Conservation (phyloP, 2,113 vertebrate genomes). For the Sinocyclocheilus maitianheensis region DNA sequence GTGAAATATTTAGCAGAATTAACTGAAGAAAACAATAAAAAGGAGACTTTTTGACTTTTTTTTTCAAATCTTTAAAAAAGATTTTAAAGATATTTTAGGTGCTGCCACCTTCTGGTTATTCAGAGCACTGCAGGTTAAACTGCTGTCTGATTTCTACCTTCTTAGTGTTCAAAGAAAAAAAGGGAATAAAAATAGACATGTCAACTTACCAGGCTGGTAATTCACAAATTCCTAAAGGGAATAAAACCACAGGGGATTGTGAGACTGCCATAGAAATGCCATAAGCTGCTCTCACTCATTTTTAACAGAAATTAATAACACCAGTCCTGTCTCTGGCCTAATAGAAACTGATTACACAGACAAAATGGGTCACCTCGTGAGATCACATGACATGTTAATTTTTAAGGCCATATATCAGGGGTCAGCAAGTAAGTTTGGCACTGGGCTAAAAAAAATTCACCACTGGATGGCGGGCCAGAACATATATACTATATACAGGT, state of each 20-base stretch:
- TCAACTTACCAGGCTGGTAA: neutral
- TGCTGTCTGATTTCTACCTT: neutral
- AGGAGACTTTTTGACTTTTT: too few relatives aligned
- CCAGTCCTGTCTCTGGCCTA: neutral
- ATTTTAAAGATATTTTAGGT: neutral
- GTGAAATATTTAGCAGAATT: too few relatives aligned
- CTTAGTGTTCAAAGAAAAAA: too few relatives aligned
- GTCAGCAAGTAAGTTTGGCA: too few relatives aligned
- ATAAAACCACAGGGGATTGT: neutral
- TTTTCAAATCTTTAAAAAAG: neutral
- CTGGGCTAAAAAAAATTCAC: too few relatives aligned
- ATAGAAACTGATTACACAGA: neutral
- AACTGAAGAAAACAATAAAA: too few relatives aligned
- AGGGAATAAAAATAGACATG: too few relatives aligned
- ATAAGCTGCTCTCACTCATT: neutral
- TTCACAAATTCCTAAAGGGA: neutral
- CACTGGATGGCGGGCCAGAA: too few relatives aligned
- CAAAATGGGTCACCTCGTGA: neutral
- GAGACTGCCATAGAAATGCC: neutral
- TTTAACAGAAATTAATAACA: neutral
- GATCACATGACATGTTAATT: neutral
- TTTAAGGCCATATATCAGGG: too few relatives aligned
- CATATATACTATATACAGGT: too few relatives aligned
- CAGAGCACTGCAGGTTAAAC: neutral
- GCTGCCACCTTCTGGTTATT: constrained; percentile 1